Evolutionary conservation across 2,888 invertebrate genomes (phyloP).

Genomic region (Diachrysia chrysitis): DNA sequence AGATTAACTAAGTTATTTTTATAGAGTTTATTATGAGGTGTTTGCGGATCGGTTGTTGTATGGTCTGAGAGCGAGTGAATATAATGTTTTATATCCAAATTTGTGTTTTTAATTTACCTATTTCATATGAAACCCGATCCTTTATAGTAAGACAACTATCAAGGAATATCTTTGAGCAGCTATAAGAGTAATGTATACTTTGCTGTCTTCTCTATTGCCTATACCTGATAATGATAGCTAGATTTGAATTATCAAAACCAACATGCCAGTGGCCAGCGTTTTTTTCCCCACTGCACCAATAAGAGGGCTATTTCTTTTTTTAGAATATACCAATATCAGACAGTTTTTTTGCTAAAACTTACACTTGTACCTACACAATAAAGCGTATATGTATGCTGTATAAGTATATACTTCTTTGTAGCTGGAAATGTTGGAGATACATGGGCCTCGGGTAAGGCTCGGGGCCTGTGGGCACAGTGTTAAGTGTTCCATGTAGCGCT

Average conservation of each 20-base stretch:
- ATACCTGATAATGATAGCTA: background rate
- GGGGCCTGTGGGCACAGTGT: slow-evolving; percentile 38
- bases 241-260: background rate
- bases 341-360: background rate
- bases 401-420: background rate
- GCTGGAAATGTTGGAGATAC: slow-evolving; percentile 28
- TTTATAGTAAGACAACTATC: background rate
- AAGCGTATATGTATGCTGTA: background rate
- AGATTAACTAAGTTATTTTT: slow-evolving; percentile 85
- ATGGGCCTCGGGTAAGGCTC: slow-evolving; percentile 32
- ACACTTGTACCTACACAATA: background rate
- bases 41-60: slow-evolving; percentile 76
- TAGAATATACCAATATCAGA: background rate
- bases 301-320: background rate
- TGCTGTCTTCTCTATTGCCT: background rate
- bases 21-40: slow-evolving; percentile 85
- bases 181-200: background rate
- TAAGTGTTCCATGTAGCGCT: slow-evolving; percentile 52
- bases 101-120: slow-evolving; percentile 54
- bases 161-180: background rate
- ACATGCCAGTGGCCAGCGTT: background rate
- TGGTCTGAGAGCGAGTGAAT: slow-evolving; percentile 82
- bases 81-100: slow-evolving; percentile 84
- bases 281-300: too few relatives aligned
- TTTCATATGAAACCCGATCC: slow-evolving; percentile 10